Conservation (phyloP, 30 jellyfish, hydroid and myxozoan species). For the Sanderia malayensis region DNA sequence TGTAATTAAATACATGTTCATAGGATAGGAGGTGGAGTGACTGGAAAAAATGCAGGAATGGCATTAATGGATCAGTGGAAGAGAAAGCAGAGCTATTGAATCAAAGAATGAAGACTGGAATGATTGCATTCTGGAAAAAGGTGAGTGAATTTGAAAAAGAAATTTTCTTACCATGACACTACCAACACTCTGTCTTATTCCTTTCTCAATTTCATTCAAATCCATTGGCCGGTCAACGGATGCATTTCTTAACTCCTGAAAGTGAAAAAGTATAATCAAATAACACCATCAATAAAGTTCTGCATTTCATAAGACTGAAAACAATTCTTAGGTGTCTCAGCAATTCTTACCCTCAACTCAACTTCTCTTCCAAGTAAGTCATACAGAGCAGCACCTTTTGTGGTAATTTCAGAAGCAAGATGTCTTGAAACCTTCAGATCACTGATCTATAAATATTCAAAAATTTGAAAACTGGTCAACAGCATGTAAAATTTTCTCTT, state of each 20-base stretch:
- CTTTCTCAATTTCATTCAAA: conserved; percentile 85
- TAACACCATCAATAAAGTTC: no score
- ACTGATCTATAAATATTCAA: conserved; percentile 47
- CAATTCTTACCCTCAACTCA: conserved; percentile 74
- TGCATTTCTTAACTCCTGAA: conserved; percentile 73
- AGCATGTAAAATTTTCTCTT: no score
- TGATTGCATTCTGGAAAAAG: no score
- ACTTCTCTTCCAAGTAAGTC: conserved; percentile 87
- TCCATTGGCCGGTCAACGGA: conserved; percentile 95
- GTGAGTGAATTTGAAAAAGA: no score
- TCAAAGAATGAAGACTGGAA: no score
- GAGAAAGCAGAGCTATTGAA: no score
- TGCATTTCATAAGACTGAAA: no score
- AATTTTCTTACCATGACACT: conserved; percentile 67
- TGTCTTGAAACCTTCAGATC: conserved; percentile 86
- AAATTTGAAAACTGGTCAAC: no score
- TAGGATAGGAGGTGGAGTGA: no score
- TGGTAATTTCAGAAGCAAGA: conserved; percentile 88
- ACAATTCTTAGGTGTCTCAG: no score
- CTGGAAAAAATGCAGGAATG: no score
- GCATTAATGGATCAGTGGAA: no score
- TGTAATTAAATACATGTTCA: not conserved
- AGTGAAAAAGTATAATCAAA: not conserved
- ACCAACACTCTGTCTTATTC: conserved; percentile 64
- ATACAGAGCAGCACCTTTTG: conserved; percentile 84